phyloP scores from a whole-genome alignment of 2,797 vertebrate genomes.

The Acanthurus lineatus region DNA sequence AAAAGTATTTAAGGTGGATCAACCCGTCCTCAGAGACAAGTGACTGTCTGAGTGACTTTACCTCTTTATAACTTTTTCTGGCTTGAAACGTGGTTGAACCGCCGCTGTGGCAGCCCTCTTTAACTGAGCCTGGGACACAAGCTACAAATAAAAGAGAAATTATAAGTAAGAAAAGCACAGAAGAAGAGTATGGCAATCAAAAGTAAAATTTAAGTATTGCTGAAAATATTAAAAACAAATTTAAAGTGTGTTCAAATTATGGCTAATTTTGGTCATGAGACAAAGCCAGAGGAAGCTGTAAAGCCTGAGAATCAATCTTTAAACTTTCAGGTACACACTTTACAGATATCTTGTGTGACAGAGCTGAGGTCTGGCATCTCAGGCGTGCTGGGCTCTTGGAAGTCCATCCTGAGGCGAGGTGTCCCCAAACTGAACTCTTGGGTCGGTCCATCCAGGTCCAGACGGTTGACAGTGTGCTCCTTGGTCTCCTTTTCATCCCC shows the following conservation, averaged over 20 bases:
- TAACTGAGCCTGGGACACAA: constrained; percentile 74
- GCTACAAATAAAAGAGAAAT: constrained; percentile 63
- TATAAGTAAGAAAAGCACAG: background rate
- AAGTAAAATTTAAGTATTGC: background rate
- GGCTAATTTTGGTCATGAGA: background rate
- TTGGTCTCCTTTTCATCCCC: background rate
- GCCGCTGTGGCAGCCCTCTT: constrained; percentile 47
- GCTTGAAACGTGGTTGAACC: constrained; percentile 20
- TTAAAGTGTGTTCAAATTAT: background rate
- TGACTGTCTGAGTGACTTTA: constrained; percentile 44
- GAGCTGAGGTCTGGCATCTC: constrained; percentile 91
- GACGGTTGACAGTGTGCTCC: constrained; percentile 16
- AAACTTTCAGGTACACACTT: constrained; percentile 62
- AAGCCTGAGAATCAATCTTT: background rate
- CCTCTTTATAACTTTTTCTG: constrained; percentile 84
- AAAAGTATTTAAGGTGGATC: background rate
- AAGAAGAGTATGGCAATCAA: background rate
- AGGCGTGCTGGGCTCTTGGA: constrained; percentile 86
- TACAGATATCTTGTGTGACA: constrained; percentile 85
- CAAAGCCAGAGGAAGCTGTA: background rate
- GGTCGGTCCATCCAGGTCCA: constrained; percentile 72
- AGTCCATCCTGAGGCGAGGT: constrained; percentile 72
- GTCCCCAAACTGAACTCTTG: constrained; percentile 80
- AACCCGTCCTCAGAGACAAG: fast-evolving
- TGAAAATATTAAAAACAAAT: background rate